These are phyloP conservation scores for Prunella strophiata DNA, from an alignment of 2,797 vertebrate species.

Conservation along the genomic window DNA sequence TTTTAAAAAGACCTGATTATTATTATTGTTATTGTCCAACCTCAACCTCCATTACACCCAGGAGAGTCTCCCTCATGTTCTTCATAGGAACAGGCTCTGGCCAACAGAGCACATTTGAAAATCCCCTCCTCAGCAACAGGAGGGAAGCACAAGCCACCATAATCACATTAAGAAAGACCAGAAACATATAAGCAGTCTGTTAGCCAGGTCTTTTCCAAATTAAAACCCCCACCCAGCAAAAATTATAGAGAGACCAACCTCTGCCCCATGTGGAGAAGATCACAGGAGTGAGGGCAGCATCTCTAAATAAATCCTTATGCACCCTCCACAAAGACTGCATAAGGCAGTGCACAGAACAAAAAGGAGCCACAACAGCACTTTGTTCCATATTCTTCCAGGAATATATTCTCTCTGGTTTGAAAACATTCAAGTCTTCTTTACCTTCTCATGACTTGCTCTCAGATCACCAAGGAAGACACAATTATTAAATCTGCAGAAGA, in stretches of 20 bases:
- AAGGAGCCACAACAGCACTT: neutral
- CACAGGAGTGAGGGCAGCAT: neutral
- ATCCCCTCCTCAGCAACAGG: neutral
- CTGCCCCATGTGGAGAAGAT: neutral
- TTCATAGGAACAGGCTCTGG: neutral
- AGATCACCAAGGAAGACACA: neutral
- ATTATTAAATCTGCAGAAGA: neutral
- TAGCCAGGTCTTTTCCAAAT: neutral
- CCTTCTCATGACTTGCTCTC: neutral
- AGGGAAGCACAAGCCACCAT: neutral
- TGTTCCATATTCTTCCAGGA: neutral
- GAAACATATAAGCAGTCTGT: neutral
- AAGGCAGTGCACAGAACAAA: neutral
- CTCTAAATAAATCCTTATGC: conserved; percentile 21
- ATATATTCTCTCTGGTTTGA: neutral
- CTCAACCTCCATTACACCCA: neutral
- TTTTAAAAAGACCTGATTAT: neutral
- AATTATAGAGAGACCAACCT: neutral
- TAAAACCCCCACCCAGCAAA: neutral
- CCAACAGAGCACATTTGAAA: neutral
- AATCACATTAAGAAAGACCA: conserved; percentile 12
- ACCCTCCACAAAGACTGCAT: neutral
- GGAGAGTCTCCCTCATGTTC: neutral
- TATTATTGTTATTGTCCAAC: neutral
- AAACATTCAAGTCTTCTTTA: neutral